Percentiles rank a stretch among this genome's conserved stretches.
Conservation (phyloP, 1,140 invertebrate species). For the Lordiphosa collinella region DNA sequence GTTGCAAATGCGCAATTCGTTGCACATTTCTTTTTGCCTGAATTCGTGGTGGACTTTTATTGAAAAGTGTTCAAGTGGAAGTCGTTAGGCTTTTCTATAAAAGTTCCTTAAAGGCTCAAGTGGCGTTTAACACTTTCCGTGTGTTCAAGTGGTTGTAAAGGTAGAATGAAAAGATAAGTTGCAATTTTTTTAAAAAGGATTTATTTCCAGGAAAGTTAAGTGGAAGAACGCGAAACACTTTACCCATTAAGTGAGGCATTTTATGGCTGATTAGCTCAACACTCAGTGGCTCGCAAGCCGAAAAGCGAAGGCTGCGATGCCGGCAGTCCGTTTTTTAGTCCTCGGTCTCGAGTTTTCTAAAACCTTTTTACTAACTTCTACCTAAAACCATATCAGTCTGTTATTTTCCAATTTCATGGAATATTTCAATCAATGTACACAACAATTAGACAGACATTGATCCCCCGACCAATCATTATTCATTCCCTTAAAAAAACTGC, state of each 20-base stretch:
- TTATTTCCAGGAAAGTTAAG: not conserved
- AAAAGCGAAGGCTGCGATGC: too few species aligned
- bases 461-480: constrained; percentile 33
- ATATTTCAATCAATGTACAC: constrained; percentile 50
- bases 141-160: constrained; percentile 23
- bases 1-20: constrained; percentile 71
- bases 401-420: constrained; percentile 28
- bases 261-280: too few species aligned
- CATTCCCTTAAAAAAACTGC: constrained; percentile 40
- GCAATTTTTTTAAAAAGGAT: constrained; percentile 23
- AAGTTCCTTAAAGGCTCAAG: constrained; percentile 14
- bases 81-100: constrained; percentile 65
- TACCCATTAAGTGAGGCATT: too few species aligned
- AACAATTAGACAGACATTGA: not conserved
- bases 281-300: too few species aligned
- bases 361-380: too few species aligned
- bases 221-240: not conserved
- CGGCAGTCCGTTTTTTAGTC: too few species aligned
- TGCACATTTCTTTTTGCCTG: constrained; percentile 55
- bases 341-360: too few species aligned
- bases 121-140: constrained; percentile 44
- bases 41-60: constrained; percentile 52
- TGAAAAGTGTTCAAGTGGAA: constrained; percentile 75
- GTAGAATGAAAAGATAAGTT: constrained; percentile 30
- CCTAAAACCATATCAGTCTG: too few species aligned